Conservation (phyloP, 1,140 invertebrate genomes). For the Lamellibrachia luymesi region DNA sequence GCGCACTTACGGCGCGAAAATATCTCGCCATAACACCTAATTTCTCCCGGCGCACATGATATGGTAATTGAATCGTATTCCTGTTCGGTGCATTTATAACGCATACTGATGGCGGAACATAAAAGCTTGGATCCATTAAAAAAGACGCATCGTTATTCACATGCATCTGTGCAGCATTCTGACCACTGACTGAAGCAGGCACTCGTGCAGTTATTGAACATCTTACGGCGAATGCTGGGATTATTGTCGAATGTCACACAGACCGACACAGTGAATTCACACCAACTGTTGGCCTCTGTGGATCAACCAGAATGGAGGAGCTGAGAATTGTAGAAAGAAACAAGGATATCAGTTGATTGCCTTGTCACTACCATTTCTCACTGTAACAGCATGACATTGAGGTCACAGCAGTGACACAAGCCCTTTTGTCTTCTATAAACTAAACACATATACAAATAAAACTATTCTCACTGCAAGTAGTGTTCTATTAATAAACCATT, state of each 20-base stretch:
- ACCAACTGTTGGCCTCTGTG: neutral
- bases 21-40: conserved; percentile 4
- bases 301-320: neutral
- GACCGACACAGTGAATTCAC: neutral
- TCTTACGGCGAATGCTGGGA: neutral
- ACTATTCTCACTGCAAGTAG: neutral
- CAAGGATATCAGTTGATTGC: neutral
- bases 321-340: neutral
- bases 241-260: neutral
- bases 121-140: conserved; percentile 5
- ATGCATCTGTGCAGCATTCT: neutral
- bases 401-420: neutral
- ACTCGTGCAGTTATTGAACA: neutral
- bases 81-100: conserved; percentile 4
- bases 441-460: neutral
- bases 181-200: neutral
- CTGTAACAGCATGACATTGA: neutral
- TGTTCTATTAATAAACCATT: no score
- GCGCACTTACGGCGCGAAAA: neutral
- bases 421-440: neutral
- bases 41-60: neutral
- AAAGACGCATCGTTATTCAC: neutral
- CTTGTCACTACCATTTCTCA: neutral
- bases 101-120: conserved; percentile 3
- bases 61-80: conserved; percentile 5